Conservation (phyloP, 1,140 invertebrate genomes). For the Battus philenor region DNA sequence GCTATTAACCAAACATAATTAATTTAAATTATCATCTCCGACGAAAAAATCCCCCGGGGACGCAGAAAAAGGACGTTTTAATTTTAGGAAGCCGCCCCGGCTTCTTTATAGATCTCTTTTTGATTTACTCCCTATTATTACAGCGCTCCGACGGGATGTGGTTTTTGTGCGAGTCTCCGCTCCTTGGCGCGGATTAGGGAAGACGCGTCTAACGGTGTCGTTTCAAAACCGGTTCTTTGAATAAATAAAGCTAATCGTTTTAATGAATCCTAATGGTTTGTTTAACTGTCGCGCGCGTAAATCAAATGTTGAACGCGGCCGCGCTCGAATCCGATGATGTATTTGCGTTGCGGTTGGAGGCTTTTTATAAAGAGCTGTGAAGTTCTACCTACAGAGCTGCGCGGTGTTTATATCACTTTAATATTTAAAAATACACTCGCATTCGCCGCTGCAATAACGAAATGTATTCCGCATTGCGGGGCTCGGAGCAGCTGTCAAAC, state of each 20-base stretch:
- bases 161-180: constrained; percentile 6
- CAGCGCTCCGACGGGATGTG: constrained; percentile 18
- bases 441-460: too few relatives aligned
- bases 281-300: constrained; percentile 3
- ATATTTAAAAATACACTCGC: too few relatives aligned
- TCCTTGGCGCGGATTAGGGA: neutral
- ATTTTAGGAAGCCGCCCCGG: constrained; percentile 44
- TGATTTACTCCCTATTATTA: constrained; percentile 51
- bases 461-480: too few relatives aligned
- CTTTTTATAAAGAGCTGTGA: too few relatives aligned
- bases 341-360: neutral
- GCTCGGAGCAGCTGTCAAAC: too few relatives aligned
- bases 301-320: constrained; percentile 6
- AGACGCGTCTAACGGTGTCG: neutral
- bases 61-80: constrained; percentile 37
- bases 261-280: constrained; percentile 12
- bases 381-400: too few relatives aligned
- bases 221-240: constrained; percentile 4
- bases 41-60: constrained; percentile 22
- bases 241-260: constrained; percentile 15
- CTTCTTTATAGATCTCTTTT: constrained; percentile 33
- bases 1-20: constrained; percentile 64
- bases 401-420: too few relatives aligned
- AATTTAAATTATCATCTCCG: constrained; percentile 52
- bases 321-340: neutral